Evolutionary conservation across 1,140 invertebrate genomes (phyloP), one percentile per base, ranked within the genome.

Genomic region (Plectrocnemia conspersa): DNA sequence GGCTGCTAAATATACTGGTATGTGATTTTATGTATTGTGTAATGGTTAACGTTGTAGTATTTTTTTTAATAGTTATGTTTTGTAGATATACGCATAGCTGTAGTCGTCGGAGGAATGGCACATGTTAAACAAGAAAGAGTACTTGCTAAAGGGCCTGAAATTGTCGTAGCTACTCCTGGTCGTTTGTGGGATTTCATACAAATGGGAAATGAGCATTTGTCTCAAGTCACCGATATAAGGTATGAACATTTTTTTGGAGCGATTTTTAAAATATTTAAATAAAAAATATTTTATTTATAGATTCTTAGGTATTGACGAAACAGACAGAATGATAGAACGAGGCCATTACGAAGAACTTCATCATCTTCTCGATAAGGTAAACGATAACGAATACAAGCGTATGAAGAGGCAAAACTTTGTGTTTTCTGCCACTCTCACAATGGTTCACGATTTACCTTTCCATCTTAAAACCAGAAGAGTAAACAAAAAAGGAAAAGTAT

Each of bases 321-420:
- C 96, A 0, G 97, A 99, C 73, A 79, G 97, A 62, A 98, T 99
- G 95, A 76, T 98, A 13, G 96, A 99, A 66, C 88, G 85, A 61
- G 92, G 92, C 13, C 96, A 99, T 73, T 99, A 98, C 76, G 82
- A 91, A 64, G 96, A 99, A 72, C 68, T 99, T 1, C 78, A 88
- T 24, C 79, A 84, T 24, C 73, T 99, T 10, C 67, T 98, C 0
- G 85, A 90, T 59, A 71, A 82, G 7, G 76, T 99, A 1, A 95
- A 97, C 70, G 67, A 70, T 3, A 79, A 89, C 61, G 77, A 81
- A 52, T 63, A 70, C 1, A 77, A 76, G 29, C 73, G 77, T 6
- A 69, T 77, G 52, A 61, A 79, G 24, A 74, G 93, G 16, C 95
- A 99, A 73, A 97, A 88, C 64, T 96, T 98, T 73, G 86, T 99